Evolutionary conservation across 1,140 invertebrate genomes (phyloP), one percentile per base, ranked within the genome.

Genomic region (Heliconius hermathena): DNA sequence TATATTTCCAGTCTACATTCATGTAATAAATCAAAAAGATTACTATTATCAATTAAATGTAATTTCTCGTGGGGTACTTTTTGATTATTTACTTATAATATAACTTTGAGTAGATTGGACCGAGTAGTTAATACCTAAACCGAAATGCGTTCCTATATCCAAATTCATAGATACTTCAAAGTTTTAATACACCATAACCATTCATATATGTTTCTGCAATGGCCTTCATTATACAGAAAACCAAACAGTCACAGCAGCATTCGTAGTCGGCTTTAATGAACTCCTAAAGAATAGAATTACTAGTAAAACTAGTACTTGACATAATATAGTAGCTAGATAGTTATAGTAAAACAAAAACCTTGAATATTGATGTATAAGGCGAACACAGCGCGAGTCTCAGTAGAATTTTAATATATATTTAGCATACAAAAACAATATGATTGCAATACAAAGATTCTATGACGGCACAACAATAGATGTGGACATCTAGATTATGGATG

Each of bases 341-440:
- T 36, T 36, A 82, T 79, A 82, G 81, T 73, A 52, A 72, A 66
- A 66, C 54, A 71, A 80, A 80, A 82, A 81, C 82, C 81, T 87
- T 90, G 89, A 89, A 89, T 90, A 90, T 91, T 91, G 90, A 91
- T 89, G 85, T 82, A 85, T 76, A 85, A 83, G 78, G 81, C 74
- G 78, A 66, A 66, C 74, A 79, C 82, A 71, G 79, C 78, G 83
- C 77, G 82, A 73, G 77, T 78, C 83, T 81, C 54, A 74, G 74
- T 49, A 81, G 89, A 90, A 91, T 93, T 87, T 86, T 87, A 91
- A 91, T 89, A 80, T 81, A 66, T 77, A 78, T 89, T 93, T 93
- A 90, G 91, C 91, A 93, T 93, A 91, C 90, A 93, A 91, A 91
- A 86, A 86, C 84, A 89, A 84, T 84, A 89, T 87, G 88, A 86